Evolutionary conservation across 2,113 vertebrate genomes (phyloP).

Genomic region (Coregonus clupeaformis): DNA sequence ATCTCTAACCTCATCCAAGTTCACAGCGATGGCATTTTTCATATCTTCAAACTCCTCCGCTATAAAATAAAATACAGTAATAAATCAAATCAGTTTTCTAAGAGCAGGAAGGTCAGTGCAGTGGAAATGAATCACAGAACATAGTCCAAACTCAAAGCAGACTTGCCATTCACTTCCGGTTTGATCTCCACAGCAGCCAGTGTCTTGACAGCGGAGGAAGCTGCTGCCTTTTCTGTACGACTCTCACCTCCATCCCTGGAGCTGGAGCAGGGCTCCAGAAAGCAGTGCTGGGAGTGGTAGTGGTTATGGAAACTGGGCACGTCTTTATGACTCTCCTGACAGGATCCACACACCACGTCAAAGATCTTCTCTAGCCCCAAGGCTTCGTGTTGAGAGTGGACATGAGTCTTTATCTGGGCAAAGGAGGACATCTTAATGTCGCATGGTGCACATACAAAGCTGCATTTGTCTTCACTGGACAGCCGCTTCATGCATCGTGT

Average conservation of each 20-base stretch:
- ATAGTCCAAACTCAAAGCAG: background rate
- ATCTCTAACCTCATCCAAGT: conserved; percentile 18
- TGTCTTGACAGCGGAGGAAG: conserved; percentile 9
- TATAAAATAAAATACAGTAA: conserved; percentile 12
- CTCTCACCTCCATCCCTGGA: conserved; percentile 22
- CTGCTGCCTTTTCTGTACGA: background rate
- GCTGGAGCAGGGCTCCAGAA: conserved; percentile 68
- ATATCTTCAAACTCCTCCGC: conserved; percentile 50
- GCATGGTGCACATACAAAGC: conserved; percentile 81
- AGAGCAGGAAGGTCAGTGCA: background rate
- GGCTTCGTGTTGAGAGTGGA: conserved; percentile 62
- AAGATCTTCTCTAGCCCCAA: conserved; percentile 61
- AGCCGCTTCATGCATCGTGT: conserved; percentile 79
- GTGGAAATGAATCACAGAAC: background rate
- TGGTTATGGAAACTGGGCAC: conserved; percentile 81
- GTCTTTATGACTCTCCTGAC: conserved; percentile 72
- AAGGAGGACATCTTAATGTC: conserved; percentile 64
- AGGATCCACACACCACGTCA: conserved; percentile 74
- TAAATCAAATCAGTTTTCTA: conserved; percentile 11
- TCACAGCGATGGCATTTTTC: conserved; percentile 19
- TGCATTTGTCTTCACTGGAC: conserved; percentile 75
- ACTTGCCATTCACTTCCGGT: conserved; percentile 45
- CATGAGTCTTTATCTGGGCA: conserved; percentile 62
- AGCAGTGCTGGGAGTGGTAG: conserved; percentile 83
- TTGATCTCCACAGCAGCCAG: conserved; percentile 50